Evolutionary conservation across 37 sponge, comb jelly and placozoan species (phyloP), one percentile per base, ranked within the genome.

Genomic region (Theonella swinhoei): DNA sequence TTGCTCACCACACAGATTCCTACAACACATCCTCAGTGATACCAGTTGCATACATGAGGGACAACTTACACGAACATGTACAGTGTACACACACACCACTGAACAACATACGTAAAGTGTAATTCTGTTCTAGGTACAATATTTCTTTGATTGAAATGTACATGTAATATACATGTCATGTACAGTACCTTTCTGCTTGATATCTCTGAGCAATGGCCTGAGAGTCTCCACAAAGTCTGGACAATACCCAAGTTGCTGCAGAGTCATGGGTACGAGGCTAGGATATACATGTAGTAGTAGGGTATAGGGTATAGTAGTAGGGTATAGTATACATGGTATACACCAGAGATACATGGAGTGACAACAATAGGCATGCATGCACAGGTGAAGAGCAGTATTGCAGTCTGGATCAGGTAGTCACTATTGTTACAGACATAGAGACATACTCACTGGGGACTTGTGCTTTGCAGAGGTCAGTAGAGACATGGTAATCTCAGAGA

Each of bases 401-500:
- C 72, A 38, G 3, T 38, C 43, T 36, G 42, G 7, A 74, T 24
- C 25, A 39, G 54, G 4, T 39, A 31, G 34, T 3, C 19, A 39
- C 23, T 26, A 3, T 3, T 36, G 54, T 25, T 8, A 47, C 26
- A 17, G 2, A 54, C 3, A 39, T 23, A 34, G 7, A 38, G 4
- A 73, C 22, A 9, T 5, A 25, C 87, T 83, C 39, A 91, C 95
- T 23, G 89, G 87, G 25, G 20, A 42, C 63, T 96, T 93, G 11
- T 34, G 43, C 64, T 83, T 90, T 20, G 90, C 88, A 31, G 88
- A 87, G 33, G 91, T 64, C 1, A 98, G 85, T n/a, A 98, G 83
- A 33, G 97, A 96, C 99, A 98, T 98, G 43, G 99, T 98, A 32
- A 98, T 96, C 64, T 98, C 99, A 23, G 99, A 91, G 25, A 98